Evolutionary conservation across 2,113 vertebrate genomes (phyloP), one percentile per base, ranked within the genome.

Genomic region (Catharus bicknelli): DNA sequence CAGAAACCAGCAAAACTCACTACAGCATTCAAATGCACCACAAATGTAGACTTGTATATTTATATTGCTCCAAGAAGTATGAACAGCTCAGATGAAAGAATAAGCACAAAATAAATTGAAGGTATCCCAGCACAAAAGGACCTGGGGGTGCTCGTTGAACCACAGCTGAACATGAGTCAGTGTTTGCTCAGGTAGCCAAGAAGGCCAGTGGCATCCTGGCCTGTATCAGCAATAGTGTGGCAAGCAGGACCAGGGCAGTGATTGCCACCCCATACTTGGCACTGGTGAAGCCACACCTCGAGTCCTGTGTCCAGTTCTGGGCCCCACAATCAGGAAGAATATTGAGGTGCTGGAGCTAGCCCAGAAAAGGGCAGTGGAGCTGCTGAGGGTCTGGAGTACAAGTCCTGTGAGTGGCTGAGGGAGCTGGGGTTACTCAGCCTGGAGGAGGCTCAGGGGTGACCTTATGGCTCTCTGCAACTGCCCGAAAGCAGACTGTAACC

Each of bases 221-320:
- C 68, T 53, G 26, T 3, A 54, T 34, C 54, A 68, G n/a, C 5
- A 75, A 26, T 1, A 30, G 16, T 11, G 47, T 2, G 17, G 62
- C 53, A 47, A 82, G 40, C 54, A 61, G 61, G 6, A 48, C 0
- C 17, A 54, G 3, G 8, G 47, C 20, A 61, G 54, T 1, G 13
- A 61, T 16, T 26, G 16, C 30, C 6, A 0, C 8, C 14, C 14
- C 5, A 1, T 11, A 53, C 16, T 25, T 1, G 0, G 47, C 62
- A 61, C 14, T 29, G 14, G 13, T 54, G 62, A 75, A 47, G 29
- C 8, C 11, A 10, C 47, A 48, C 6, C 30, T 74, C 1, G 0
- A 82, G 25, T 42, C 1, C 47, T 68, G 20, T 9, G 12, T 26
- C 29, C 54, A 61, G 11, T 82, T 68, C 40, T 68, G 62, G 34